Base-by-base conservation (phyloP, 2,797 vertebrate genomes). In the Sylvia borin region DNA sequence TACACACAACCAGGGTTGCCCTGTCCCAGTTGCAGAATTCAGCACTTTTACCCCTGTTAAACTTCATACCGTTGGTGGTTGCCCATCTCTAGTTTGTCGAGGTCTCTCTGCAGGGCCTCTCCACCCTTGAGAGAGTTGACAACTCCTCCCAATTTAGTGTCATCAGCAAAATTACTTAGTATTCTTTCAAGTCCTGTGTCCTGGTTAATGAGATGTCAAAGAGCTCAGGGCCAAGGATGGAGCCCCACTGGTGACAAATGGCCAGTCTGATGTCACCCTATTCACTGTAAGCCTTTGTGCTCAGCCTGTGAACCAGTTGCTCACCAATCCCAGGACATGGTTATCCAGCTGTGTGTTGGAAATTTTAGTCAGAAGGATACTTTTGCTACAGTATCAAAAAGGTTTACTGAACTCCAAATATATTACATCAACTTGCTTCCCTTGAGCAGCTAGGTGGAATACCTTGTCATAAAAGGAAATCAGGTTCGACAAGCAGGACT, bases 41-140 rank as follows among this genome's bases (percentile, higher is more conserved):
- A 24, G 38, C 45, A 53, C 15, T 58, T 77, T 24, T 48, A 25
- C 4, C 50, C 11, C 18, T 45, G 15, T 55, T 66, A 17, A 72
- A 32, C n/a, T 77, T 65, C 29, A 13, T 29, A 31, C 5, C 6
- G 7, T 1, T 71, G 29, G 14, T 27, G 31, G 58, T 38, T 65
- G 21, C n/a, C 25, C 25, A 34, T 45, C n/a, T 48, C 47, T n/a
- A 1, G 40, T 48, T 61, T 55, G 13, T 62, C 0, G 0, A 11
- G 10, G 5, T 61, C 31, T 60, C 25, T 36, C 36, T 72, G 36
- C 50, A n/a, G 58, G 36, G 36, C 32, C 36, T 75, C 34, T 58
- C 50, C 38, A 38, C n/a, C n/a, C 58, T 53, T 0, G 0, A 65
- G 31, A 62, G 43, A 32, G 13, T 42, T 65, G 22, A 27, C 19